Evolutionary conservation across 2,113 vertebrate genomes (phyloP).

Genomic region (Rhineura floridana): DNA sequence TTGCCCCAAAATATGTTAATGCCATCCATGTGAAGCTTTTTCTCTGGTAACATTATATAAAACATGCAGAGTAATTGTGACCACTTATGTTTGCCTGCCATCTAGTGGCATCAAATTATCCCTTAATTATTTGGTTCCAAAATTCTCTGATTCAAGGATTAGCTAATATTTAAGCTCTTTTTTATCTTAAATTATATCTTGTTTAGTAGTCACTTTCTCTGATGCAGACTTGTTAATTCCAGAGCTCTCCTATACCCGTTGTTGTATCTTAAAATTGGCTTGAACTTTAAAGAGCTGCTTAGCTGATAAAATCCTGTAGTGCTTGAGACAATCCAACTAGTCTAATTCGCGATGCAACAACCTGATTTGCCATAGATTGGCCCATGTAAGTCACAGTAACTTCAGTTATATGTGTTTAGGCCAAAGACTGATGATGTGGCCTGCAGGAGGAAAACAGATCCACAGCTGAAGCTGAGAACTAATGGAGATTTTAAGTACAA

Average conservation of each 20-base stretch:
- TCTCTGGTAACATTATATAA: neutral
- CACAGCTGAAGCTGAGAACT: neutral
- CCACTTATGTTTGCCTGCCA: slow-evolving; percentile 53
- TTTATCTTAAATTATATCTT: neutral
- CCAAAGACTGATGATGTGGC: neutral
- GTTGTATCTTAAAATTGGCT: neutral
- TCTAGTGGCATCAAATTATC: slow-evolving; percentile 48
- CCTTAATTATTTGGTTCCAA: neutral
- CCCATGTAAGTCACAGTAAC: neutral
- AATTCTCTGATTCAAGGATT: neutral
- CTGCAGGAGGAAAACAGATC: no score
- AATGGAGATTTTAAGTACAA: neutral
- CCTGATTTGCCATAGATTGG: neutral
- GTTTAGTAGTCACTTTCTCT: neutral
- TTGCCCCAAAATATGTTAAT: neutral
- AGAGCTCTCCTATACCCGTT: neutral
- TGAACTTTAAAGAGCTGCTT: neutral
- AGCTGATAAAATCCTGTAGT: neutral
- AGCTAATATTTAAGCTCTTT: neutral
- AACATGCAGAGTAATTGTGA: no score
- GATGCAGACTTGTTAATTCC: neutral
- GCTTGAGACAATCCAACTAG: neutral
- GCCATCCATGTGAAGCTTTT: neutral
- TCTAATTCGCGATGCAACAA: neutral
- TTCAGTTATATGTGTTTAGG: neutral